Conservation (phyloP, 2,113 vertebrate species). For the Scartelaos histophorus region DNA sequence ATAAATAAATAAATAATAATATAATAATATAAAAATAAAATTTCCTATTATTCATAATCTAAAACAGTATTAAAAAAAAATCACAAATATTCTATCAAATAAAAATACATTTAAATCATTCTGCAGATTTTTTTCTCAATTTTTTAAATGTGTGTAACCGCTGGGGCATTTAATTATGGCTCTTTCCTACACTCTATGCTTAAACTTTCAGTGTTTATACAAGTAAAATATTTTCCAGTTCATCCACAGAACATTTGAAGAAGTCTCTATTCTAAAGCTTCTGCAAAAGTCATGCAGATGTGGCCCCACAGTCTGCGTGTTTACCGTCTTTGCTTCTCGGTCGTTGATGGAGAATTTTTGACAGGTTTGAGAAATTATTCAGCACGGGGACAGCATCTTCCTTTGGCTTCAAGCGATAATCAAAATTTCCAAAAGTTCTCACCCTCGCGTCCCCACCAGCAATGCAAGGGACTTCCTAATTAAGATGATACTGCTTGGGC, state of each 20-base stretch:
- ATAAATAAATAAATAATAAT: too few relatives aligned
- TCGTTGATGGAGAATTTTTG: constrained; percentile 41
- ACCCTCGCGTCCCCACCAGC: constrained; percentile 38
- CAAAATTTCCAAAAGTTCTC: constrained; percentile 47
- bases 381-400: constrained; percentile 6
- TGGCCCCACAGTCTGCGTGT: constrained; percentile 28
- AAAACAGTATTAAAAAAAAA: too few relatives aligned
- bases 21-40: too few relatives aligned
- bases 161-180: too few relatives aligned
- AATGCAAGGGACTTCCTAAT: constrained; percentile 61
- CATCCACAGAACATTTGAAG: not conserved
- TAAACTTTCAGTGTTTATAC: not conserved
- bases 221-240: not conserved
- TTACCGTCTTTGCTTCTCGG: constrained; percentile 39
- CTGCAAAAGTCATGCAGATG: constrained; percentile 5
- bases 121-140: too few relatives aligned
- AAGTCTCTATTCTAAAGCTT: not conserved
- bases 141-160: too few relatives aligned
- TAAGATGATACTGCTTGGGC: constrained; percentile 58
- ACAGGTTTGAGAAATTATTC: constrained; percentile 34
- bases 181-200: not conserved
- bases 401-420: constrained; percentile 46
- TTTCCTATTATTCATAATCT: too few relatives aligned
- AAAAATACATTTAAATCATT: too few relatives aligned
- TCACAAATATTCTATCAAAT: too few relatives aligned